Evolutionary conservation across 2,888 invertebrate genomes (phyloP).

Genomic region (Leptarthrus brevirostris): DNA sequence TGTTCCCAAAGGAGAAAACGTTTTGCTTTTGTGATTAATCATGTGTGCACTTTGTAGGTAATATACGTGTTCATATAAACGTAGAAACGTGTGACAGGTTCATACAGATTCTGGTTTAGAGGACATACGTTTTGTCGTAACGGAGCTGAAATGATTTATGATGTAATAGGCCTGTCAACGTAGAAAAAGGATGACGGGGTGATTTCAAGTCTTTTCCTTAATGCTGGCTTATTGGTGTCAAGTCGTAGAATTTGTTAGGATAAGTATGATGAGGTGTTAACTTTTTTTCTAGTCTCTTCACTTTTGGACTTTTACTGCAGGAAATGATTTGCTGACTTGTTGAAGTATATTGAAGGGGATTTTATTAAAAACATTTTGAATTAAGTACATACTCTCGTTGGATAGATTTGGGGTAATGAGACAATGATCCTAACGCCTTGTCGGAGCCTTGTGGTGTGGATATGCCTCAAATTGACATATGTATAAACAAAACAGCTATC

Average conservation of each 20-base stretch:
- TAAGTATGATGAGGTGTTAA: conserved; percentile 24
- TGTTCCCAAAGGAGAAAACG: conserved; percentile 31
- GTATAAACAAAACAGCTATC: too few relatives aligned
- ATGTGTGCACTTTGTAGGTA: conserved; percentile 26
- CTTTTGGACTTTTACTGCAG: conserved; percentile 23
- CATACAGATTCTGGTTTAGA: conserved; percentile 18
- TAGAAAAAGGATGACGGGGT: conserved; percentile 25
- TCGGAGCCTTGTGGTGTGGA: too few relatives aligned
- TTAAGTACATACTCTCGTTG: too few relatives aligned
- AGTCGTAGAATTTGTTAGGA: conserved; percentile 23
- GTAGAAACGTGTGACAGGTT: conserved; percentile 13
- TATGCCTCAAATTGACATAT: too few relatives aligned
- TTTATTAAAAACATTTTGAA: too few relatives aligned
- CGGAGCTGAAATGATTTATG: conserved; percentile 27
- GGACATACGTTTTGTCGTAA: conserved; percentile 12
- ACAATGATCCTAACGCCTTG: too few relatives aligned
- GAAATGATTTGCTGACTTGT: conserved; percentile 23
- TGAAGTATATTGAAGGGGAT: too few relatives aligned
- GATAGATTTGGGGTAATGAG: too few relatives aligned
- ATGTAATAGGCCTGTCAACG: conserved; percentile 29
- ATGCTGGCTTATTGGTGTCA: conserved; percentile 31
- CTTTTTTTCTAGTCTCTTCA: too few relatives aligned
- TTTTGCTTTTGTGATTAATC: conserved; percentile 36
- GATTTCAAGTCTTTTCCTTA: background rate
- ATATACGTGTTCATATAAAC: too few relatives aligned